Evolutionary conservation across 2,888 invertebrate species (phyloP).

Genomic region (Steinernema scapterisci): DNA sequence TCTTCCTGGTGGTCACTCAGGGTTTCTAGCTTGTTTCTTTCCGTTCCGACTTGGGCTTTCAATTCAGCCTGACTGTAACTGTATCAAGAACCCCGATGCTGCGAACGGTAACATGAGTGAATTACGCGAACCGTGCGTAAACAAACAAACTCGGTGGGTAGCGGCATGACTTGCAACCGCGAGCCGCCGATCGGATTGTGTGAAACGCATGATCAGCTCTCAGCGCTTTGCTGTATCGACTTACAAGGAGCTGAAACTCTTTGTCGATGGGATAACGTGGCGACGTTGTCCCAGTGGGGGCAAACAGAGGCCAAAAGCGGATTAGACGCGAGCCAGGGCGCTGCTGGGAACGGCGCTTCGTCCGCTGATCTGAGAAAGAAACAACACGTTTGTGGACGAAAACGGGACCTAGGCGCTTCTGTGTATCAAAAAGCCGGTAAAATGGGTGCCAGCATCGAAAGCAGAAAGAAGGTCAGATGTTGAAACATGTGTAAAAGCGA

Average conservation of each 20-base stretch:
- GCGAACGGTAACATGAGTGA: neutral
- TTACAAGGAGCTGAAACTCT: constrained; percentile 25
- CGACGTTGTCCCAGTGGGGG: constrained; percentile 17
- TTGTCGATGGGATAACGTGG: constrained; percentile 30
- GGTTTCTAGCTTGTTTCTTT: too few relatives aligned
- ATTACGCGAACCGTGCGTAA: neutral
- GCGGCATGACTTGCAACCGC: neutral
- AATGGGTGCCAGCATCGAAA: too few relatives aligned
- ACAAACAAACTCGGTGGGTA: constrained; percentile 10
- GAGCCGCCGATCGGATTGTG: constrained; percentile 20
- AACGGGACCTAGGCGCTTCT: too few relatives aligned
- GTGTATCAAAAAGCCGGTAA: too few relatives aligned
- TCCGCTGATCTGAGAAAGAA: too few relatives aligned
- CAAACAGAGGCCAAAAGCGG: constrained; percentile 29
- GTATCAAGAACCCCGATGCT: neutral
- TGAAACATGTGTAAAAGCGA: too few relatives aligned
- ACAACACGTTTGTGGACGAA: too few relatives aligned
- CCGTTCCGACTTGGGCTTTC: neutral
- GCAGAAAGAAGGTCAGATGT: too few relatives aligned
- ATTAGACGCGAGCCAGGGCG: neutral
- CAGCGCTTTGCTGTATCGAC: constrained; percentile 24
- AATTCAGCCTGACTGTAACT: neutral
- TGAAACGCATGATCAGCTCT: constrained; percentile 29
- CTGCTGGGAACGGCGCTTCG: constrained; percentile 12
- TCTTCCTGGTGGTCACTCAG: neutral